Conservation (phyloP, 2,888 invertebrate species). For the Agriopis leucophaearia region DNA sequence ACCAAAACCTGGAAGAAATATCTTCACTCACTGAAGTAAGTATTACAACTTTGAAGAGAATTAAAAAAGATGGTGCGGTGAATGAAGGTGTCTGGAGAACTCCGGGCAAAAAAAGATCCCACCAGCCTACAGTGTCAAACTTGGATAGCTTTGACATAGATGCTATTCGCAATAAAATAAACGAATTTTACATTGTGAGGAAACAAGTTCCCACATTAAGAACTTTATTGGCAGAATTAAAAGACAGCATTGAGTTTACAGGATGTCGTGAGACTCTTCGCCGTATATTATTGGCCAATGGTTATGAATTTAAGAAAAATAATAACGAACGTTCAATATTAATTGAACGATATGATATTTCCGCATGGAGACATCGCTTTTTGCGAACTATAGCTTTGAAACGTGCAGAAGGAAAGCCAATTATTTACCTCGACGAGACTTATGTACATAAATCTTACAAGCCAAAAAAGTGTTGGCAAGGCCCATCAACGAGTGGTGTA, state of each 20-base stretch:
- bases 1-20: constrained; percentile 34
- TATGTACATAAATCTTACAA: constrained; percentile 47
- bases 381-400: constrained; percentile 37
- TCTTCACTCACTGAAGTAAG: constrained; percentile 35
- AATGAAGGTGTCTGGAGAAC: constrained; percentile 29
- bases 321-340: constrained; percentile 47
- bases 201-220: no score
- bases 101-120: constrained; percentile 35
- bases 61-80: constrained; percentile 33
- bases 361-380: constrained; percentile 47
- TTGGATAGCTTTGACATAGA: background rate
- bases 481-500: constrained; percentile 42
- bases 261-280: constrained; percentile 35
- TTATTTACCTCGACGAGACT: constrained; percentile 48
- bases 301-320: constrained; percentile 44
- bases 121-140: constrained; percentile 19
- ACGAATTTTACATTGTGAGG: no score
- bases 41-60: constrained; percentile 32
- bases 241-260: constrained; percentile 33
- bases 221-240: constrained; percentile 15
- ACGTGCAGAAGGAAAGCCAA: constrained; percentile 37
- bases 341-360: constrained; percentile 45
- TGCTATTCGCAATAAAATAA: no score
- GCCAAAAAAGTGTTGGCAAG: constrained; percentile 47
- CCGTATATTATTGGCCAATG: constrained; percentile 25